Conservation (phyloP, 1,140 invertebrate species). For the Heliconius melpomene region DNA sequence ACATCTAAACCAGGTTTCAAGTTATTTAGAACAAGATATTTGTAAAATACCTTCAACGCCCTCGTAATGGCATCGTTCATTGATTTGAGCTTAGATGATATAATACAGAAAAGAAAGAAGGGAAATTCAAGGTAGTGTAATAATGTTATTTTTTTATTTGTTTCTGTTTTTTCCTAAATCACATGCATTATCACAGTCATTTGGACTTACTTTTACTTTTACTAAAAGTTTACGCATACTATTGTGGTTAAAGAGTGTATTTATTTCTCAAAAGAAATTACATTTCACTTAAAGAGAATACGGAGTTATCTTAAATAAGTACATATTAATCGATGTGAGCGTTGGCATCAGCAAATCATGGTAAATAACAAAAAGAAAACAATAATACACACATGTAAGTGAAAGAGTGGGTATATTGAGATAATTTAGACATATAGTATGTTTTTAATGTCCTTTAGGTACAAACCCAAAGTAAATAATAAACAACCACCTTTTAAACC, state of each 20-base stretch:
- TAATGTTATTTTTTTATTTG: neutral
- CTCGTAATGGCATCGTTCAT: conserved; percentile 61
- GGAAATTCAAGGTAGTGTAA: conserved; percentile 50
- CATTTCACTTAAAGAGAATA: too few species aligned
- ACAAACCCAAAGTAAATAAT: conserved; percentile 49
- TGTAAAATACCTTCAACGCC: neutral
- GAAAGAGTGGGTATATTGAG: too few species aligned
- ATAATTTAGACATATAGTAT: too few species aligned
- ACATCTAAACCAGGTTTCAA: neutral
- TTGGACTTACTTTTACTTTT: too few species aligned
- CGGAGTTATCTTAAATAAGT: too few species aligned
- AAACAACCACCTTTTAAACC: conserved; percentile 39
- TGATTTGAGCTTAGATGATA: conserved; percentile 76
- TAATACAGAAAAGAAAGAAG: conserved; percentile 69
- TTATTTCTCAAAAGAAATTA: too few species aligned
- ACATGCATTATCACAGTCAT: neutral
- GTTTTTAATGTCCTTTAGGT: conserved; percentile 33
- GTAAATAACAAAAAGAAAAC: too few species aligned
- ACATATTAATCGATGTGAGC: too few species aligned
- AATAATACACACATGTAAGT: too few species aligned
- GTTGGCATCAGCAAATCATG: too few species aligned
- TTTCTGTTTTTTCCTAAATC: neutral
- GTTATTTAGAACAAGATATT: neutral
- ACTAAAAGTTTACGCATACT: neutral
- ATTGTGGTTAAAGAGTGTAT: too few species aligned